Evolutionary conservation across 2,113 vertebrate species (phyloP).

Genomic region (Hoplias malabaricus): DNA sequence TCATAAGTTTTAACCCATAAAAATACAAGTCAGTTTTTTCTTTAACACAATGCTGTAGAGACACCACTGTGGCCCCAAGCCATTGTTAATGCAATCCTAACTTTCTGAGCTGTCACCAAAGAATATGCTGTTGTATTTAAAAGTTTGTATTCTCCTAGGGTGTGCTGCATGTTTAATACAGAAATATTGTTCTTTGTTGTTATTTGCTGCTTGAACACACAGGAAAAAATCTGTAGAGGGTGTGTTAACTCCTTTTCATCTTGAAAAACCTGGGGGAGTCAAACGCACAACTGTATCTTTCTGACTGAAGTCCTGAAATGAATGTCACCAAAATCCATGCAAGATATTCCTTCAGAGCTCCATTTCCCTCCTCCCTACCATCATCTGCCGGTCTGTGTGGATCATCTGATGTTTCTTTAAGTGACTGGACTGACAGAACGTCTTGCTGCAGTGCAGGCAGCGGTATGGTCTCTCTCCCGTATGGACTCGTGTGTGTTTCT

Average conservation of each 20-base stretch:
- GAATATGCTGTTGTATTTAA: too few relatives aligned
- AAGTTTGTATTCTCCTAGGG: too few relatives aligned
- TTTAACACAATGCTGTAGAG: neutral
- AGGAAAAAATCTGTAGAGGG: too few relatives aligned
- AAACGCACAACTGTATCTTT: too few relatives aligned
- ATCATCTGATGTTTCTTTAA: constrained; percentile 75
- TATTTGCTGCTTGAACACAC: too few relatives aligned
- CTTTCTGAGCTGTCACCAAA: neutral
- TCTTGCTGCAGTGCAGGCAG: constrained; percentile 74
- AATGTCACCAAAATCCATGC: neutral
- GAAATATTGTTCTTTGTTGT: too few relatives aligned
- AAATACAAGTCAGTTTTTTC: constrained; percentile 19
- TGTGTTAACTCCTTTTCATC: too few relatives aligned
- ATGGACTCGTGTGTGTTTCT: constrained; percentile 75
- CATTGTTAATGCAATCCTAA: neutral
- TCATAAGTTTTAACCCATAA: neutral
- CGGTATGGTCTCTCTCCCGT: constrained; percentile 75
- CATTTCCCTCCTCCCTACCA: neutral
- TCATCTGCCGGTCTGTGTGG: constrained; percentile 55
- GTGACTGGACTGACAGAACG: constrained; percentile 72
- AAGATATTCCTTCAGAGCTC: constrained; percentile 12
- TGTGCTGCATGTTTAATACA: too few relatives aligned
- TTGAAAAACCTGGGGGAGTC: too few relatives aligned
- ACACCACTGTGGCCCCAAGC: neutral
- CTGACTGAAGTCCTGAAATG: too few relatives aligned